Evolutionary conservation across 2,797 vertebrate species (phyloP).

Genomic region (Molossus molossus): DNA sequence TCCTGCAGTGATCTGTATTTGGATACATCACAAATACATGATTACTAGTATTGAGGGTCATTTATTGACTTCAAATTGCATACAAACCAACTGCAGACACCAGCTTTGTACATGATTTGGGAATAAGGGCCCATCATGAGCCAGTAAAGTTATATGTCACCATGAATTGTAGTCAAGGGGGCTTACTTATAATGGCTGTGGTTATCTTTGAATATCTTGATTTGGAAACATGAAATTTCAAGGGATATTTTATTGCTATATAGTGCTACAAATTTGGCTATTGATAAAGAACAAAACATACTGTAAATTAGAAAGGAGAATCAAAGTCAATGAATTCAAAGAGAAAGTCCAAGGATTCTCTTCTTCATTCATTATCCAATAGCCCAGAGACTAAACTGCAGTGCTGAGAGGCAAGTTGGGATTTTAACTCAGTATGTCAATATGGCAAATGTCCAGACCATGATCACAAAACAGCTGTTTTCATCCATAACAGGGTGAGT

Average conservation of each 20-base stretch:
- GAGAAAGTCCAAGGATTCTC: slow-evolving; percentile 77
- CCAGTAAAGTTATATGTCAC: slow-evolving; percentile 44
- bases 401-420: slow-evolving; percentile 86
- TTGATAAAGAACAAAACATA: slow-evolving; percentile 71
- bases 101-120: not conserved
- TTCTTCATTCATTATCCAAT: slow-evolving; percentile 83
- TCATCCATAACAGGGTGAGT: slow-evolving; percentile 89
- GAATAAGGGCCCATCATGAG: not conserved
- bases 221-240: slow-evolving; percentile 67
- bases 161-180: not conserved
- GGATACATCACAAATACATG: not conserved
- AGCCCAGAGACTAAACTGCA: slow-evolving; percentile 83
- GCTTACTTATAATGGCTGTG: slow-evolving; percentile 42
- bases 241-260: slow-evolving; percentile 19
- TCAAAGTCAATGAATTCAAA: slow-evolving; percentile 81
- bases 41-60: not conserved
- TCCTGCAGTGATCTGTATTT: slow-evolving; percentile 20
- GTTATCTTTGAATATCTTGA: slow-evolving; percentile 76
- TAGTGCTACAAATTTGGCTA: slow-evolving; percentile 48
- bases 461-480: slow-evolving; percentile 91
- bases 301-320: slow-evolving; percentile 53
- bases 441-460: slow-evolving; percentile 89
- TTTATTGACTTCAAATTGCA: slow-evolving; percentile 46
- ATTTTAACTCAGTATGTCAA: slow-evolving; percentile 89
- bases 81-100: not conserved